phyloP scores from a whole-genome alignment of 2,113 vertebrate genomes.

The Papio anubis region DNA sequence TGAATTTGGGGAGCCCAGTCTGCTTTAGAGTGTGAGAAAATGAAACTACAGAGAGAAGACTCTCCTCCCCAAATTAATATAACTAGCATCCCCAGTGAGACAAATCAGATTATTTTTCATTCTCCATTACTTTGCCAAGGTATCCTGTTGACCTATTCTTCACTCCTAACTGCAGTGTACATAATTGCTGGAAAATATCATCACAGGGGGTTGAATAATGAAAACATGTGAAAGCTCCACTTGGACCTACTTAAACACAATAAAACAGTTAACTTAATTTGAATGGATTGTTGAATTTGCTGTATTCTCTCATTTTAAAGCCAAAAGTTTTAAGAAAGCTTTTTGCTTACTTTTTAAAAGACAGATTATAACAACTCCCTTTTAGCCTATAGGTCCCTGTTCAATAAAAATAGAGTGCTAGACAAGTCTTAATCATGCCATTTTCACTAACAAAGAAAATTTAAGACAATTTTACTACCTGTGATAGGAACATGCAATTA shows the following conservation, averaged over 20 bases:
- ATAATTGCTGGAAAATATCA: neutral
- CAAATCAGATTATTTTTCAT: neutral
- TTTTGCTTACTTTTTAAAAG: constrained; percentile 18
- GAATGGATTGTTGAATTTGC: neutral
- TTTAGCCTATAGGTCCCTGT: neutral
- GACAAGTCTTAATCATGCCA: neutral
- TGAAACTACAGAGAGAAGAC: neutral
- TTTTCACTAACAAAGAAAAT: constrained; percentile 37
- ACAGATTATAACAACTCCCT: neutral
- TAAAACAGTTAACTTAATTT: neutral
- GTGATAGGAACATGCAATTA: neutral
- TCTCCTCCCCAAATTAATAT: neutral
- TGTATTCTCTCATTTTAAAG: neutral
- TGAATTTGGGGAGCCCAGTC: neutral
- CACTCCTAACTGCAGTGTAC: neutral
- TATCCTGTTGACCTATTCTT: neutral
- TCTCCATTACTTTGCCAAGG: constrained; percentile 11
- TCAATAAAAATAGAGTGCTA: neutral
- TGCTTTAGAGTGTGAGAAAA: neutral
- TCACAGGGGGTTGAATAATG: neutral
- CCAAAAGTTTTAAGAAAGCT: neutral
- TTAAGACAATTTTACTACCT: neutral
- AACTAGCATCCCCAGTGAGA: neutral
- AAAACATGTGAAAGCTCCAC: neutral
- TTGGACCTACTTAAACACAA: neutral